Evolutionary conservation across 2,888 invertebrate species (phyloP).

Genomic region (Plusia festucae): DNA sequence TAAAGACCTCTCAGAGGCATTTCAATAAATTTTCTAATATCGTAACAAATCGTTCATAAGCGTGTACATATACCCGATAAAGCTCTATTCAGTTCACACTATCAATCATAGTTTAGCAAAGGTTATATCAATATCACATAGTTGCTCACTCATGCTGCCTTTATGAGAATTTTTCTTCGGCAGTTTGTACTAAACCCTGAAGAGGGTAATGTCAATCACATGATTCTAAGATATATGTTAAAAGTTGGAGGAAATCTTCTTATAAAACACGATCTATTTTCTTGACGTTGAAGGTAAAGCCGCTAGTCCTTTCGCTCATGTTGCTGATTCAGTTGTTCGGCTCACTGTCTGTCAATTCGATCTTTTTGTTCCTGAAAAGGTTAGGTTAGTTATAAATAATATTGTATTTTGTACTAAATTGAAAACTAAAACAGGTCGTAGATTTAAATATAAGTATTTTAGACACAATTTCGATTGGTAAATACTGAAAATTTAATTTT

Average conservation of each 20-base stretch:
- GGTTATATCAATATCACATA: slow-evolving; percentile 84
- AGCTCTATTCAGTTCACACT: slow-evolving; percentile 79
- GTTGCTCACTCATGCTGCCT: slow-evolving; percentile 81
- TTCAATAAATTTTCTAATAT: slow-evolving; percentile 73
- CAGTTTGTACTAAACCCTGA: slow-evolving; percentile 62
- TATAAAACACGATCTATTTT: slow-evolving; percentile 29
- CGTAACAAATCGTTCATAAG: slow-evolving; percentile 80
- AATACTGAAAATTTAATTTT: no score
- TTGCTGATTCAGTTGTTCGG: neutral
- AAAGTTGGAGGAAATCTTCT: slow-evolving; percentile 34
- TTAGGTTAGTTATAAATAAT: neutral
- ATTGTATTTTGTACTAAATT: no score
- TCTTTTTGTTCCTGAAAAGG: neutral
- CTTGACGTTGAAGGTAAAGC: slow-evolving; percentile 3
- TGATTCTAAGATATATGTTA: slow-evolving; percentile 43
- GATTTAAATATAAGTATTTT: no score
- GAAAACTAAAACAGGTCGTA: no score
- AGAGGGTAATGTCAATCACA: slow-evolving; percentile 73
- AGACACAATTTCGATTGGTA: no score
- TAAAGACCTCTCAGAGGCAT: slow-evolving; percentile 44
- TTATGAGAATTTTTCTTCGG: slow-evolving; percentile 73
- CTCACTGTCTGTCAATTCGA: neutral
- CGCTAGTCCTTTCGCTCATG: neutral
- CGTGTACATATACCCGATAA: slow-evolving; percentile 76
- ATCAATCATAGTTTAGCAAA: slow-evolving; percentile 87